Evolutionary conservation across 2,797 vertebrate species (phyloP).

Genomic region (Tragopan temminckii): DNA sequence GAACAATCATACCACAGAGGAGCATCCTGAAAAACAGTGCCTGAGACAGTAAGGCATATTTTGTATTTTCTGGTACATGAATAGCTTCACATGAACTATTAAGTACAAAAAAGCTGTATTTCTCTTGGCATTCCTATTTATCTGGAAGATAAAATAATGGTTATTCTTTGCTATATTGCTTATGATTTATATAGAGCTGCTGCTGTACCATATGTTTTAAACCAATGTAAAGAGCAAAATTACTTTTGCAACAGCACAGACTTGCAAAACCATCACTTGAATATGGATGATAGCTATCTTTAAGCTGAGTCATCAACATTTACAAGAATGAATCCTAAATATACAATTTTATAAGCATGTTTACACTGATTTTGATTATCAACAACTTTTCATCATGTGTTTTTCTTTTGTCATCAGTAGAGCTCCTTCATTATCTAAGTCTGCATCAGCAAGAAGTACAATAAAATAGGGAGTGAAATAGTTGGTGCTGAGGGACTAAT

Average conservation of each 20-base stretch:
- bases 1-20: neutral
- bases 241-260: neutral
- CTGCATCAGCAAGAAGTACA: neutral
- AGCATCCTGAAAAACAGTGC: neutral
- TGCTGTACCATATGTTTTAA: neutral
- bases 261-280: neutral
- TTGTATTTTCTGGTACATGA: neutral
- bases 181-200: neutral
- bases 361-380: neutral
- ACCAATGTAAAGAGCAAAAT: neutral
- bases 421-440: neutral
- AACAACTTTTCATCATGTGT: neutral
- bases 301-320: neutral
- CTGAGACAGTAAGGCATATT: neutral
- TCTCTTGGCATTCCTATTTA: neutral
- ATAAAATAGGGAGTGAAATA: neutral
- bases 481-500: neutral
- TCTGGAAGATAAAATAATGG: neutral
- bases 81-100: neutral
- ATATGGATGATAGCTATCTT: rapidly evolving
- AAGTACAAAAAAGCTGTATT: neutral
- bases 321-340: neutral
- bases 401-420: neutral
- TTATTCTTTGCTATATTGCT: neutral
- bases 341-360: neutral